phyloP scores from a whole-genome alignment of 2,113 vertebrate genomes.

The Anguilla rostrata region DNA sequence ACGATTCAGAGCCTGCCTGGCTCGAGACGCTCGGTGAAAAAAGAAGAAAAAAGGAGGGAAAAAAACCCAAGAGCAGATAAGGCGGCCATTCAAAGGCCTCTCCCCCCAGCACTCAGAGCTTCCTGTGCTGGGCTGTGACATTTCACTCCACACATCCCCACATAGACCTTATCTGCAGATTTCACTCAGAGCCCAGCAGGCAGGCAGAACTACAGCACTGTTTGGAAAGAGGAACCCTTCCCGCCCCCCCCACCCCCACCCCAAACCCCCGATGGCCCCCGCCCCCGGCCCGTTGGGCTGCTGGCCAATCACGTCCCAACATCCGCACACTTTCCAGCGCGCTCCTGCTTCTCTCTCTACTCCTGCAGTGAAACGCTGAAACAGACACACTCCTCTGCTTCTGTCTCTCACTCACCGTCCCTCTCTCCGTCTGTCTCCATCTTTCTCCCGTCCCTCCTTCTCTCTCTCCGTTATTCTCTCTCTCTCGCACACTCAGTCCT shows the following conservation, averaged over 20 bases:
- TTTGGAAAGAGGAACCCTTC: background rate
- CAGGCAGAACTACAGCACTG: conserved; percentile 5
- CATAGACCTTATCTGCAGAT: background rate
- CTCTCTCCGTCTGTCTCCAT: conserved; percentile 2
- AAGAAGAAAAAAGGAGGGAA: background rate
- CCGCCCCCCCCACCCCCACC: no score
- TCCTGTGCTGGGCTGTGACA: conserved; percentile 14
- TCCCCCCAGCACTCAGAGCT: background rate
- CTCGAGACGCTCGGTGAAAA: background rate
- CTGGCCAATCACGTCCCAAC: conserved; percentile 14
- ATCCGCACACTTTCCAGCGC: background rate
- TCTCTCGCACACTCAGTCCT: conserved; percentile 26
- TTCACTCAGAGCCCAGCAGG: background rate
- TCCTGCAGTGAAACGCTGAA: background rate
- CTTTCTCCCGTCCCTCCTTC: background rate
- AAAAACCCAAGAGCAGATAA: background rate
- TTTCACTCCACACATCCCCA: conserved; percentile 15
- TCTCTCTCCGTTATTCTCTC: conserved; percentile 23
- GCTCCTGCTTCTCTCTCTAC: background rate
- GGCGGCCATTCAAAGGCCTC: background rate
- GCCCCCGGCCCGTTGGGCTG: background rate
- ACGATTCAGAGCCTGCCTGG: background rate
- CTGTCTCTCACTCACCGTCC: no score
- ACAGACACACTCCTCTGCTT: background rate
- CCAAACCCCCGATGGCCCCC: background rate